Evolutionary conservation across 2,888 invertebrate species (phyloP).

Genomic region (Lacanobia oleracea): DNA sequence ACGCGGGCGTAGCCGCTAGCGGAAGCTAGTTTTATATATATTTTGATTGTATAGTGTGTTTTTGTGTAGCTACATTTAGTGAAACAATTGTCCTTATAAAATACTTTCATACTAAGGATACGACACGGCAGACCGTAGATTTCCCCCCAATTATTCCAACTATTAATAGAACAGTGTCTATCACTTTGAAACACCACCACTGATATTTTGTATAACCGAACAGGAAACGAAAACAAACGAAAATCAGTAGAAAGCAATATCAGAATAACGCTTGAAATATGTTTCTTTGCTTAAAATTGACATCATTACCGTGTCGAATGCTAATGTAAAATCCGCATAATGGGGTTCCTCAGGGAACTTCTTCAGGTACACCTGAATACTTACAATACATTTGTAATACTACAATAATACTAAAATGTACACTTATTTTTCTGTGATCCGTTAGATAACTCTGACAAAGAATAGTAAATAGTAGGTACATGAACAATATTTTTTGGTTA

Average conservation of each 20-base stretch:
- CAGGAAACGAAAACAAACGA: neutral
- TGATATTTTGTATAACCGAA: neutral
- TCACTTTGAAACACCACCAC: neutral
- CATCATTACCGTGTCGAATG: constrained; percentile 6
- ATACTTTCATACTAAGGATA: too few species aligned
- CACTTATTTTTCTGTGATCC: neutral
- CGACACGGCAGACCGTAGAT: too few species aligned
- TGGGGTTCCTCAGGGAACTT: neutral
- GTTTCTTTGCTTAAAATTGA: neutral
- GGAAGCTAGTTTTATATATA: too few species aligned
- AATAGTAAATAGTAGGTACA: neutral
- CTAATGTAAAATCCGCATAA: constrained; percentile 2
- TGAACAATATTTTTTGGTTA: constrained; percentile 42
- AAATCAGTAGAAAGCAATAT: neutral
- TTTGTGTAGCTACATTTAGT: too few species aligned
- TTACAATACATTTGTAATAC: neutral
- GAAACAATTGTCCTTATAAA: too few species aligned
- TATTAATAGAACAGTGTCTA: too few species aligned
- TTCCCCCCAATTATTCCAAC: too few species aligned
- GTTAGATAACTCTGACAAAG: neutral
- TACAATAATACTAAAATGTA: neutral
- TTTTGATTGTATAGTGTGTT: too few species aligned
- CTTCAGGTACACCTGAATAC: neutral
- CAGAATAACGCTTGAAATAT: neutral
- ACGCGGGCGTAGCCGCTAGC: too few species aligned